A percentile compares a stretch with the other conserved stretches of the same genome.
Evolutionary conservation across 1,140 invertebrate species (phyloP).

Genomic region (Laodelphax striatellus): DNA sequence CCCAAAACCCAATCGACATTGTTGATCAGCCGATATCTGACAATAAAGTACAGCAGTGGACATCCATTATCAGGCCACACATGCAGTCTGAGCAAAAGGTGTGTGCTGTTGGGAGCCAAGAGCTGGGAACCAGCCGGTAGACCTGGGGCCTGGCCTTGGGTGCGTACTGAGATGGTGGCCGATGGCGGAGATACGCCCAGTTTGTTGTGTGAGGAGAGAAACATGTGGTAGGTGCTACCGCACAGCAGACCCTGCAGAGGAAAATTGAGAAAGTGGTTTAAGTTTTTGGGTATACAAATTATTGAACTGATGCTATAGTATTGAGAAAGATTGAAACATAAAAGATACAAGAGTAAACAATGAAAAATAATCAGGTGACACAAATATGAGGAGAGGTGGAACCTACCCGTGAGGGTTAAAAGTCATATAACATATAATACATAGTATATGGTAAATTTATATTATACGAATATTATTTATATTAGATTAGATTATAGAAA

Average conservation of each 20-base stretch:
- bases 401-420: too few relatives aligned
- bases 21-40: conserved; percentile 54
- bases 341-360: too few relatives aligned
- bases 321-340: too few relatives aligned
- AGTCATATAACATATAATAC: too few relatives aligned
- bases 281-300: too few relatives aligned
- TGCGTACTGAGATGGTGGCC: conserved; percentile 51
- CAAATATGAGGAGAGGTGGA: too few relatives aligned
- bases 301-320: too few relatives aligned
- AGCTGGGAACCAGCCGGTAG: conserved; percentile 49
- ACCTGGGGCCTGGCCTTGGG: conserved; percentile 58
- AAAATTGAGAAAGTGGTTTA: not conserved
- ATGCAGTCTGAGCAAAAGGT: conserved; percentile 53
- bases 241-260: conserved; percentile 45
- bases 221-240: conserved; percentile 62
- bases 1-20: conserved; percentile 46
- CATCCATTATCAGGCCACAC: conserved; percentile 73
- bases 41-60: conserved; percentile 59
- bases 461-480: too few relatives aligned
- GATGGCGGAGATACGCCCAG: conserved; percentile 59
- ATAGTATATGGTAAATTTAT: too few relatives aligned
- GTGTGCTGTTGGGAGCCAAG: conserved; percentile 56
- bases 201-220: conserved; percentile 57
- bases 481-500: too few relatives aligned
- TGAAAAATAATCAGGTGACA: too few relatives aligned